These are phyloP conservation scores for Nerophis lumbriciformis DNA, from an alignment of 2,113 vertebrate species.

Conservation along the genomic window DNA sequence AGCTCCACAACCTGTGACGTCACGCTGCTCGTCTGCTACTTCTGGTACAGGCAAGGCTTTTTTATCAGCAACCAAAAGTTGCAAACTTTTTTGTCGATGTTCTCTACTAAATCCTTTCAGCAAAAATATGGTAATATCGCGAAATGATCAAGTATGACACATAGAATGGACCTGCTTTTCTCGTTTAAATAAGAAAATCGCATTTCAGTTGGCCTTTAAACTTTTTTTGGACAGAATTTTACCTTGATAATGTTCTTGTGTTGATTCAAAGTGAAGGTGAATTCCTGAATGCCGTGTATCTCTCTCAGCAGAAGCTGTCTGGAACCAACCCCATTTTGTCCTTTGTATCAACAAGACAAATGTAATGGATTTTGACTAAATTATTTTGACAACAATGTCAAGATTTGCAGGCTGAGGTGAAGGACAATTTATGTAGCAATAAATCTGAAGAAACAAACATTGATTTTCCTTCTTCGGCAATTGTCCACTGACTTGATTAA, in stretches of 20 bases:
- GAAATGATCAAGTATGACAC: too few relatives aligned
- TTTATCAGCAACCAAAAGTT: too few relatives aligned
- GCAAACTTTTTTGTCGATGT: too few relatives aligned
- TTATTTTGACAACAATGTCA: slow-evolving; percentile 54
- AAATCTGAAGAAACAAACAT: slow-evolving; percentile 71
- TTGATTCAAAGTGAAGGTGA: slow-evolving; percentile 20
- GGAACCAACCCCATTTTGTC: slow-evolving; percentile 24
- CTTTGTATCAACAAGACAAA: slow-evolving; percentile 39
- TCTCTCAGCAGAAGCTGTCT: slow-evolving; percentile 13
- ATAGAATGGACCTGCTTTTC: too few relatives aligned
- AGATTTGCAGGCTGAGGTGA: slow-evolving; percentile 40
- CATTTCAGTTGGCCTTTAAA: too few relatives aligned
- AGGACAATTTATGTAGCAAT: slow-evolving; percentile 62
- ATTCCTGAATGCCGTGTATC: not conserved
- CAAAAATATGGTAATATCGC: too few relatives aligned
- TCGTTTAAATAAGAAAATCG: too few relatives aligned
- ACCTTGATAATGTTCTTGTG: slow-evolving; percentile 7
- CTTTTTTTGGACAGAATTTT: slow-evolving; percentile 7
- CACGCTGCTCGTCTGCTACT: too few relatives aligned
- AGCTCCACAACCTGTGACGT: too few relatives aligned
- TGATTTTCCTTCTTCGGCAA: slow-evolving; percentile 64
- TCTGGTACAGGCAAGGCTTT: too few relatives aligned
- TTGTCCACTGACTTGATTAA: slow-evolving; percentile 71
- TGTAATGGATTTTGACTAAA: slow-evolving; percentile 59
- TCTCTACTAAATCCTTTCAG: too few relatives aligned